Evolutionary conservation across 2,797 vertebrate genomes (phyloP), one percentile per base, ranked within the genome.

Genomic region (Pempheris klunzingeri): DNA sequence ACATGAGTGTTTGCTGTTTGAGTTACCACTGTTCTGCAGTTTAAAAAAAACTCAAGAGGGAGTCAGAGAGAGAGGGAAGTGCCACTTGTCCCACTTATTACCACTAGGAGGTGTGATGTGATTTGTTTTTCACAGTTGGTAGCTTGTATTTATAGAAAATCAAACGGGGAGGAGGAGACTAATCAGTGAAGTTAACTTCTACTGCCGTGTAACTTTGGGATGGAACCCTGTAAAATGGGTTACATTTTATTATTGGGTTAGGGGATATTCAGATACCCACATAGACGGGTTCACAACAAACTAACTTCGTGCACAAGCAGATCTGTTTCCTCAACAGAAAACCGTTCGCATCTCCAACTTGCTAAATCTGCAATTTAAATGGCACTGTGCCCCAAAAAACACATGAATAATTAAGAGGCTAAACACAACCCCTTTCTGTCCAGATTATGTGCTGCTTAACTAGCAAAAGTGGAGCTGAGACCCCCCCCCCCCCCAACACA

Each of bases 41-140:
- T 75, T n/a, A n/a, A n/a, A 74, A 60, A 24, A 43, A 66, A 13
- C 67, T 80, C 77, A 60, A 58, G 50, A 36, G 60, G 74, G 49
- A 57, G 61, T 74, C 61, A 64, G 49, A 32, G 20, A 52, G 55
- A 34, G 8, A 61, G 43, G 43, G 61, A 65, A 60, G 71, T 32
- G 32, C 53, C 64, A 50, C 70, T 73, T 66, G 81, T 64, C 78
- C 66, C 66, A 57, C 55, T 73, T 75, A 18, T 49, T 63, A 46
- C 43, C 63, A 80, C 66, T 32, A 44, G 71, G 81, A 79, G 61
- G 50, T 75, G n/a, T 62, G 32, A 74, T 54, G 22, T 43, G 34
- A 28, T 44, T n/a, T 46, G 60, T 12, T 47, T 61, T 30, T 73
- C 49, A 4, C 71, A 62, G 63, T 4, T 6, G 24, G 69, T 26